Conservation (phyloP, 2,797 vertebrate species). For the Muscicapa comitata region DNA sequence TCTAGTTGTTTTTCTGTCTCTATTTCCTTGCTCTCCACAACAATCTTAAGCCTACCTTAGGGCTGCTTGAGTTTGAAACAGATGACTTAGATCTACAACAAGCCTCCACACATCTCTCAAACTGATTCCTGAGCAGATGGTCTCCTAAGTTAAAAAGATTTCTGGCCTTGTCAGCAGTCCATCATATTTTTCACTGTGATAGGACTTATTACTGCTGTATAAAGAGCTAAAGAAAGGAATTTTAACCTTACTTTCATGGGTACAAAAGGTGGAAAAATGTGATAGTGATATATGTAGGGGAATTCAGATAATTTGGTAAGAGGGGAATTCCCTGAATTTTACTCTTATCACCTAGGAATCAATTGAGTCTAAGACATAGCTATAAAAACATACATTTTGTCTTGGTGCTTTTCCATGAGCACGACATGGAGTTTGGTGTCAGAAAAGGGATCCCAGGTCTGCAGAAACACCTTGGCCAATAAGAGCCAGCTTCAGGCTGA, state of each 20-base stretch:
- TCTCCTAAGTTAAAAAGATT: not conserved
- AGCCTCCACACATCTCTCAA: not conserved
- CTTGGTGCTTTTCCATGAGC: fast-evolving
- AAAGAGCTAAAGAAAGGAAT: not conserved
- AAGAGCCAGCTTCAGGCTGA: not conserved
- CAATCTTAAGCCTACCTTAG: not conserved
- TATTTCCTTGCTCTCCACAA: not conserved
- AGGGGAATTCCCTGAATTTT: not conserved
- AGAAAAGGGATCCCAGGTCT: not conserved
- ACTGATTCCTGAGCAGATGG: not conserved
- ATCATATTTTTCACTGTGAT: not conserved
- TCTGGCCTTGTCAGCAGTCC: not conserved
- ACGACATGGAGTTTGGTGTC: fast-evolving
- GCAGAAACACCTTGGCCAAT: not conserved
- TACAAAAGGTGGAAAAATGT: not conserved
- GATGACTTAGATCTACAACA: not conserved
- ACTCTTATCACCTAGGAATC: not conserved
- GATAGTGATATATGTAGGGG: not conserved
- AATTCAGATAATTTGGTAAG: not conserved
- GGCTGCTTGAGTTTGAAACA: not conserved
- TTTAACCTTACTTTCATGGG: not conserved
- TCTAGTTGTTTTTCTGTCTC: not conserved
- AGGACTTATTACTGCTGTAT: not conserved
- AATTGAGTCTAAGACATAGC: not conserved
- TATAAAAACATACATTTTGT: not conserved